Base-by-base conservation (phyloP, 2,797 vertebrate species). In the Pyrocephalus nanus region DNA sequence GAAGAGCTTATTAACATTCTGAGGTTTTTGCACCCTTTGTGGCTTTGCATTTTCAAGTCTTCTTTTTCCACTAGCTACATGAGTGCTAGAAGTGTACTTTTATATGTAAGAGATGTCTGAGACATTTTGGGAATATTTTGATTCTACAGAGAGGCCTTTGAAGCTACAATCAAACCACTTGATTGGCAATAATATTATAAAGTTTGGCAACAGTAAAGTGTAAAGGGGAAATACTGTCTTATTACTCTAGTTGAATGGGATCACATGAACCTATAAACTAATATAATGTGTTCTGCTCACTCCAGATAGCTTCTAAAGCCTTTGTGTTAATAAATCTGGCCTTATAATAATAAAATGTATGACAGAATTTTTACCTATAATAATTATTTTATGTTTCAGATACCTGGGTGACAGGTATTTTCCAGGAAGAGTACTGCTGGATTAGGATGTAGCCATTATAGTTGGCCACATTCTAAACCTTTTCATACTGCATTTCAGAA, bases 341-440 rank as follows among this genome's bases (percentile, higher is more conserved):
- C 32, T 75, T 71, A 30, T 43, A 57, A 38, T 87, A 82, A 80
- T 85, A 76, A 95, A 86, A 48, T 34, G 1, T 75, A 16, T 88
- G 75, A 88, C 47, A 72, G 64, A 86, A 91, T 89, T 91, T 85
- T 85, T 79, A 61, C 61, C 81, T 43, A 6, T 74, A 61, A 87
- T 91, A 93, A 90, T 90, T 90, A 67, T 70, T 92, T 82, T 84
- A 25, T 70, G 40, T 70, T 78, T 84, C 86, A 93, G 55, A 67
- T 85, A 74, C 81, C 78, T 43, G 64, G 42, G 22, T 40, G 48
- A 57, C 8, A 45, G 26, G 38, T 70, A 29, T 87, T 85, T 91
- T 79, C 72, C 85, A 26, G 47, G 29, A 65, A 62, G 36, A 32
- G 18, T 74, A 25, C 27, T 92, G 66, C 47, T 83, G 54, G 51